These are phyloP conservation scores for Calliphora vicina DNA, from an alignment of 1,140 invertebrate genomes.

Conservation along the genomic window DNA sequence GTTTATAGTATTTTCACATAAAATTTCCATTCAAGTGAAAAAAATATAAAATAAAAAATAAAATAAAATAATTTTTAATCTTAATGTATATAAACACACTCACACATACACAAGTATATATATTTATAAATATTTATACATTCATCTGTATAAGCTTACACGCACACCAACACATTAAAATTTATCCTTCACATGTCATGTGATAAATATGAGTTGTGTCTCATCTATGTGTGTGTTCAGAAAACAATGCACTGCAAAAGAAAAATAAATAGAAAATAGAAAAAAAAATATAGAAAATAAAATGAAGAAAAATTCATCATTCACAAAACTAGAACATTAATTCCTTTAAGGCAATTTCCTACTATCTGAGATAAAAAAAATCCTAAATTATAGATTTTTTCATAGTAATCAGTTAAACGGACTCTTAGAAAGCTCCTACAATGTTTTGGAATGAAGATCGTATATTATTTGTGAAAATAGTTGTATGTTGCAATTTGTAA, in stretches of 20 bases:
- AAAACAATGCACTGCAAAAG: neutral
- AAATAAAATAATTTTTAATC: conserved; percentile 6
- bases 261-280: neutral
- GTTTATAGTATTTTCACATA: neutral
- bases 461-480: too few species aligned
- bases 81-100: neutral
- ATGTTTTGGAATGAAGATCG: too few species aligned
- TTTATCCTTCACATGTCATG: neutral
- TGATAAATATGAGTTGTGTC: neutral
- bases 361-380: neutral
- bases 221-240: neutral
- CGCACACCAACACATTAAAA: neutral
- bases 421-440: neutral
- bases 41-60: neutral
- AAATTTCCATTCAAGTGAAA: neutral
- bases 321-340: neutral
- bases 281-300: neutral
- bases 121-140: neutral
- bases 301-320: neutral
- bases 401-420: neutral
- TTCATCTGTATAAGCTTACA: neutral
- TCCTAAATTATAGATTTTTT: neutral
- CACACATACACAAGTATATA: neutral
- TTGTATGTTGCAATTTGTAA: too few species aligned
- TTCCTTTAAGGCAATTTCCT: neutral